Evolutionary conservation across 2,888 invertebrate species (phyloP), one percentile per base, ranked within the genome.

Genomic region (Apoderus coryli): DNA sequence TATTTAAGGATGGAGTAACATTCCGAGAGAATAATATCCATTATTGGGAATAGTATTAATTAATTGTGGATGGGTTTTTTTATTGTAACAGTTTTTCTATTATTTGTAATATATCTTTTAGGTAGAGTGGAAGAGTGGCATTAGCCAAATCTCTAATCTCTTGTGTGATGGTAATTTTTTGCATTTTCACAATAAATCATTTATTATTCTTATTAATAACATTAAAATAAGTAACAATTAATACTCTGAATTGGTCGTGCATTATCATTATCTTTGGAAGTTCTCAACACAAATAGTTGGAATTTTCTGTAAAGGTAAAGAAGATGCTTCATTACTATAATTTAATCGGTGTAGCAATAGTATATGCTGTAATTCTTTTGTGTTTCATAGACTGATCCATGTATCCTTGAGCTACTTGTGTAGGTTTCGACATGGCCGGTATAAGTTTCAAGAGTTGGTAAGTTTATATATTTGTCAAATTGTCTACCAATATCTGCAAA

Each of bases 221-320:
- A 26, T 26, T 6, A 26, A 26, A 26, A 26, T 26, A 12, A 26
- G 26, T 26, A 26, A 26, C 13, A 26, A 26, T 10, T 26, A 26
- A 26, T 26, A 26, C 10, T 12, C 26, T 26, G 26, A 10, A 6
- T 26, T 26, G 26, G 26, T 26, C 11, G 11, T 26, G 26, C 10
- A 6, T 19, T 19, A 26, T 26, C n/a, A 12, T 26, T 14, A 26
- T 7, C 13, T 26, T 26, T 26, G 27, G 27, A 27, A 27, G 27
- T 14, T 27, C 16, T 27, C 4, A 27, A 27, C 16, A 4, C 16
- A 16, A 27, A 16, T 27, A 15, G 14, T 27, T 27, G 27, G 27
- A 27, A 27, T 27, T 27, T 27, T 27, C 14, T 14, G 9, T 27
- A 16, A 15, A 27, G 16, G 16, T 9, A 16, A 27, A 27, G 27